A percentile compares a stretch with the other conserved stretches of the same genome.
phyloP scores from a whole-genome alignment of 2,797 vertebrate species.

The Lepidocolaptes lacrymiger region DNA sequence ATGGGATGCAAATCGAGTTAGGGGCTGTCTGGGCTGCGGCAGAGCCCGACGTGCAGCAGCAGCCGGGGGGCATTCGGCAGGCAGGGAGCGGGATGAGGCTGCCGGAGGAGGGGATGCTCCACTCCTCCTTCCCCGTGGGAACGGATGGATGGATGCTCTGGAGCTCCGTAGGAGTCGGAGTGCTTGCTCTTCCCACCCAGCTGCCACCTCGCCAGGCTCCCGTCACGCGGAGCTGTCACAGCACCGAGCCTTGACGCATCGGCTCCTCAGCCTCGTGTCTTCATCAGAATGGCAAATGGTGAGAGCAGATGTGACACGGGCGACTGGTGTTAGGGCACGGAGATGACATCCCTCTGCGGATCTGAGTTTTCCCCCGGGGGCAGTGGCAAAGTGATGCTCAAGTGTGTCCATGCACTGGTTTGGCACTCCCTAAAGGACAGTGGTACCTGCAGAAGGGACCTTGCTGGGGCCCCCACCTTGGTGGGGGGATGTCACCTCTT shows the following conservation, averaged over 20 bases:
- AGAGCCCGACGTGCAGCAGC: not conserved
- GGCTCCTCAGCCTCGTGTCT: not conserved
- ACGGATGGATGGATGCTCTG: not conserved
- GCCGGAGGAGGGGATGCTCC: not conserved
- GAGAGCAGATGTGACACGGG: not conserved
- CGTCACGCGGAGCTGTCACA: not conserved
- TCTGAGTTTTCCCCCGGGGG: not conserved
- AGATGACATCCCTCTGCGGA: not conserved
- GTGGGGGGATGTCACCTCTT: fast-evolving
- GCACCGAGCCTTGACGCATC: not conserved
- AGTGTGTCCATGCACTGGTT: not conserved
- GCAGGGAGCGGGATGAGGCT: not conserved
- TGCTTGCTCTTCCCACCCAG: not conserved
- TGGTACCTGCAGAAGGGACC: not conserved
- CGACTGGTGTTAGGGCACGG: not conserved
- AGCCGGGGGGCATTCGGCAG: not conserved
- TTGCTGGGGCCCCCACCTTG: not conserved
- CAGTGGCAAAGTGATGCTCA: fast-evolving
- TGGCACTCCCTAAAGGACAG: not conserved
- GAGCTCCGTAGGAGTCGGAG: not conserved
- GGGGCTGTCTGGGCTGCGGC: not conserved
- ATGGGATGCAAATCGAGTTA: not conserved
- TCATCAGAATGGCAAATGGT: not conserved
- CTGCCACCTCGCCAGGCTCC: not conserved
- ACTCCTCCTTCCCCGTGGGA: not conserved